Conservation (phyloP, 2,797 vertebrate genomes). For the Scyliorhinus canicula region DNA sequence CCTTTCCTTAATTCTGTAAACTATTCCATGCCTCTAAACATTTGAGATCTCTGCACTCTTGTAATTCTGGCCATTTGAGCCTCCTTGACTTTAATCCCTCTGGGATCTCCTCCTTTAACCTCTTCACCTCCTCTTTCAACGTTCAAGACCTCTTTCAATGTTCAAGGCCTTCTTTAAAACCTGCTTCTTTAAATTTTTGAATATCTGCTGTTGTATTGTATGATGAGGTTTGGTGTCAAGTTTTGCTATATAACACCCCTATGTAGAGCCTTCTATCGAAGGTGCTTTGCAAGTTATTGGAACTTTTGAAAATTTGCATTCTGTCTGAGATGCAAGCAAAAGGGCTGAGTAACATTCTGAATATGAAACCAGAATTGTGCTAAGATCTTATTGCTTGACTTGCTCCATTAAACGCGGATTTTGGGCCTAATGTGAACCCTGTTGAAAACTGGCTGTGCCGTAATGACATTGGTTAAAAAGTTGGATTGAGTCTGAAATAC, state of each 20-base stretch:
- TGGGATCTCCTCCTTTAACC: not conserved
- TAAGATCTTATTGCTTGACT: not conserved
- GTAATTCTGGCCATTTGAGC: not conserved
- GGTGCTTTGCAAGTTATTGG: not conserved
- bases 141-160: no score
- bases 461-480: not conserved
- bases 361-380: not conserved
- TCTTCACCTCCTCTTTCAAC: not conserved
- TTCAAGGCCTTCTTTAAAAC: not conserved
- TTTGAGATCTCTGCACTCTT: not conserved
- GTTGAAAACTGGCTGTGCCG: not conserved
- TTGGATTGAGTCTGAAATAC: not conserved
- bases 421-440: not conserved
- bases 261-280: not conserved
- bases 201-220: not conserved
- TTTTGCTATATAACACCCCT: not conserved
- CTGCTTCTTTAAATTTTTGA: not conserved
- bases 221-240: not conserved
- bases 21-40: not conserved
- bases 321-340: not conserved
- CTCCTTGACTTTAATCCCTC: not conserved
- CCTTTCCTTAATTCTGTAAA: not conserved
- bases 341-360: not conserved
- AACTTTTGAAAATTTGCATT: not conserved
- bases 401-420: not conserved